Base-by-base conservation (phyloP, 92 coral and sea anemone genomes). In the Parazoanthus darwini region DNA sequence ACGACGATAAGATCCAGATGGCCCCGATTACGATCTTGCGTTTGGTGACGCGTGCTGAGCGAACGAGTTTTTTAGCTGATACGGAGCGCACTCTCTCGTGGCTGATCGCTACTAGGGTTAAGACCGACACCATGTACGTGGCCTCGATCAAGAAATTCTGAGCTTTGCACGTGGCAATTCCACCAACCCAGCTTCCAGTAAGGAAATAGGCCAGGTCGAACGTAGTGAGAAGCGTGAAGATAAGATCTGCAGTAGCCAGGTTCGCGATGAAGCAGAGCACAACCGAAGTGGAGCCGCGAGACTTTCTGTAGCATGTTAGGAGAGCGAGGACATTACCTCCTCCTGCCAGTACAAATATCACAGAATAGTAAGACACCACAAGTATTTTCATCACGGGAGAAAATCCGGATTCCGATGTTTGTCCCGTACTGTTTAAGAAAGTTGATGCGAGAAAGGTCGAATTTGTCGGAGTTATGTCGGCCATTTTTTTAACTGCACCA, bases 81-180 rank as follows among this genome's bases (percentile, higher is more conserved):
- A 72, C 87, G 3, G 87, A 84, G 22, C 87, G 78, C 18, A 84
- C 78, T 46, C 87, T 43, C 22, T 84, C 87, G 68, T 84, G 79
- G 43, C 87, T 84, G 79, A 84, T 84, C 0, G 87, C 87, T 14
- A 84, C 87, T 18, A 84, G 44, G 79, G 79, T 84, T 77, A 84
- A 51, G 23, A 84, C 44, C 3, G 87, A 84, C 20, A 84, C 87
- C 87, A 84, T 84, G 79, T 71, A 84, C 3, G 78, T 84, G 36
- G 87, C 44, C 68, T 84, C 87, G 42, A 84, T 84, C 56, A 84
- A 50, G 75, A 84, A 84, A 22, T 84, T 84, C 79, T 84, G 87
- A n/a, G 68, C 87, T 71, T 84, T 84, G n/a, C 87, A 84, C 26
- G 66, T 51, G 5, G 68, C 79, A 48, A 25, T 71, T 5, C 87